Evolutionary conservation across 2,797 vertebrate genomes (phyloP).

Genomic region (Buceros bicornis): DNA sequence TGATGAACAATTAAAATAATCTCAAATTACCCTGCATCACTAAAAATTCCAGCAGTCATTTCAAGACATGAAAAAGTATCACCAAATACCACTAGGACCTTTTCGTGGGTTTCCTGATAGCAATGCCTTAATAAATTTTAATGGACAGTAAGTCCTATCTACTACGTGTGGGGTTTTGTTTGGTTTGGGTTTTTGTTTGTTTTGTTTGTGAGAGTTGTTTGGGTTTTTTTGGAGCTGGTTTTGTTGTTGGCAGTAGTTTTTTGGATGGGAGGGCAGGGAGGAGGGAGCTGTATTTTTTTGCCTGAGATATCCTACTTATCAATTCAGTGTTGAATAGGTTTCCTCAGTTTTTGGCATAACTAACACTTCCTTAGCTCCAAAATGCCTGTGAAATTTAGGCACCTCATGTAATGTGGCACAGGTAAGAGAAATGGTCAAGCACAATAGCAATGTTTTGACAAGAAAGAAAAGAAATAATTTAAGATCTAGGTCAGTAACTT

Average conservation of each 20-base stretch:
- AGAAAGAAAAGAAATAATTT: not conserved
- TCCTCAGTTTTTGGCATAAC: not conserved
- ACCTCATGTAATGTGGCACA: not conserved
- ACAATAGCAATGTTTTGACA: rapidly evolving
- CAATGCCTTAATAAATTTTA: not conserved
- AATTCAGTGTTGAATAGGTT: not conserved
- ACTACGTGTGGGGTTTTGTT: not conserved
- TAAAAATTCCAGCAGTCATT: not conserved
- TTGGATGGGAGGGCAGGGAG: too few species aligned
- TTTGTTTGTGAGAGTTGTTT: too few species aligned
- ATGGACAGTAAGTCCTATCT: not conserved
- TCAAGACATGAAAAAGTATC: not conserved
- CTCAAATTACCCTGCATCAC: not conserved
- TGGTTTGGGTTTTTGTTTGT: not conserved
- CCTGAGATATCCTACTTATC: not conserved
- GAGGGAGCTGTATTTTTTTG: not conserved
- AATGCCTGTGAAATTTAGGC: not conserved
- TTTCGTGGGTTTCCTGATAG: not conserved
- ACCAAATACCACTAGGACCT: not conserved
- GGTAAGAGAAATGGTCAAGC: not conserved
- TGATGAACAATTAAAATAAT: not conserved
- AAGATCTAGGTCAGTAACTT: not conserved
- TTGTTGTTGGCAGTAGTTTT: too few species aligned
- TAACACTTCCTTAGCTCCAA: not conserved
- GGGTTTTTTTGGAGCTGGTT: not conserved